Conservation (phyloP, 2,888 invertebrate species). For the Idaea aversata region DNA sequence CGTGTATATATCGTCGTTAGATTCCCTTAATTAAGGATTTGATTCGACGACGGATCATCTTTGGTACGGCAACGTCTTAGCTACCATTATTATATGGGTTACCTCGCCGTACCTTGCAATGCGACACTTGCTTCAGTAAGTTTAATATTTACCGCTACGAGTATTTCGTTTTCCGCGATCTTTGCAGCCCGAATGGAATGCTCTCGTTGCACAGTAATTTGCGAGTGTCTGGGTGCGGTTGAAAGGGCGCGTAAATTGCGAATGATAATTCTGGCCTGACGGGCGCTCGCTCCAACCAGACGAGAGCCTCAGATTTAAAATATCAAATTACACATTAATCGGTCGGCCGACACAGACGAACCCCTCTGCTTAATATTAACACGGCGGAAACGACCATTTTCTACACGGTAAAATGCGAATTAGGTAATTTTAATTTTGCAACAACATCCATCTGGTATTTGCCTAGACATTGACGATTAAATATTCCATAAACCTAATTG, state of each 20-base stretch:
- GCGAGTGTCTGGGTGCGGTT: conserved; percentile 48
- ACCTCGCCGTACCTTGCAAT: conserved; percentile 12
- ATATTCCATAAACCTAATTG: conserved; percentile 74
- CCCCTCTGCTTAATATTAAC: conserved; percentile 64
- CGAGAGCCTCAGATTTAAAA: conserved; percentile 67
- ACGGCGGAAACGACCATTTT: conserved; percentile 66
- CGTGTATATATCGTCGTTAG: conserved; percentile 71
- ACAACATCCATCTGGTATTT: conserved; percentile 66
- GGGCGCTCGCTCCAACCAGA: conserved; percentile 48
- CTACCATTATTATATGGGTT: conserved; percentile 30
- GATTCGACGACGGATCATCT: conserved; percentile 64
- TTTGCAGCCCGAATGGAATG: conserved; percentile 28
- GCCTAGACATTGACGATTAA: conserved; percentile 67
- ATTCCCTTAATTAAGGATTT: conserved; percentile 77
- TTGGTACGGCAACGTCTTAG: conserved; percentile 42
- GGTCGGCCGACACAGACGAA: conserved; percentile 53
- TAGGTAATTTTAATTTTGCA: conserved; percentile 70
- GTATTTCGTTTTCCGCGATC: conserved; percentile 8
- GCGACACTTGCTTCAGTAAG: conserved; percentile 14
- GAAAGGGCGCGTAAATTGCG: conserved; percentile 73
- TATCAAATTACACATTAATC: conserved; percentile 75
- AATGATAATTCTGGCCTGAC: conserved; percentile 66
- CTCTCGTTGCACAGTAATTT: conserved; percentile 42
- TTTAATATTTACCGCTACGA: conserved; percentile 14
- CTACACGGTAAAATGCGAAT: conserved; percentile 59